These are phyloP conservation scores for Axis porcinus DNA, from an alignment of 2,113 vertebrate genomes.

Conservation along the genomic window DNA sequence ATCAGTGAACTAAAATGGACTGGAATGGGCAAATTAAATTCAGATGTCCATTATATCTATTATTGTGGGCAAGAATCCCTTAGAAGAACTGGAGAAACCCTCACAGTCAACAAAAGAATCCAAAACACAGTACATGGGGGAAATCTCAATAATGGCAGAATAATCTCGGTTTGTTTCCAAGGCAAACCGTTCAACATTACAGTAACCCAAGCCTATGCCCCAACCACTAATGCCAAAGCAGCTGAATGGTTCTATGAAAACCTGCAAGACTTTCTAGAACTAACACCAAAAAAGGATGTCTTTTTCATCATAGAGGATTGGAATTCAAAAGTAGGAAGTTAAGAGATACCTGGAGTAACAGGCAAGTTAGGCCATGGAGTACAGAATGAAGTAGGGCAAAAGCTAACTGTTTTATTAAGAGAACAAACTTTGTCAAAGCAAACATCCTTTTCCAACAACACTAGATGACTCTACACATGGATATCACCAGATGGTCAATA, in stretches of 20 bases:
- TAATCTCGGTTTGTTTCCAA: neutral
- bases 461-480: neutral
- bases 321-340: neutral
- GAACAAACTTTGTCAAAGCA: neutral
- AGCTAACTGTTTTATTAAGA: neutral
- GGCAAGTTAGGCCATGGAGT: neutral
- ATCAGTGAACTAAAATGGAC: neutral
- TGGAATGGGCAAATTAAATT: neutral
- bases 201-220: neutral
- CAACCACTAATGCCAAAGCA: neutral
- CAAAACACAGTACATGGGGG: accelerated
- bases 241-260: neutral
- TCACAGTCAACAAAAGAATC: neutral
- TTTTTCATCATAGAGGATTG: neutral
- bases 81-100: neutral
- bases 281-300: neutral
- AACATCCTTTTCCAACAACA: neutral
- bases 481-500: neutral
- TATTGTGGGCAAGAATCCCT: neutral
- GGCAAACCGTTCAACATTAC: neutral
- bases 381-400: neutral
- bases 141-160: neutral
- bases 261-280: neutral
- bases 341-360: neutral
- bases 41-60: neutral